phyloP scores from a whole-genome alignment of 2,797 vertebrate genomes.

The Sphaeramia orbicularis region DNA sequence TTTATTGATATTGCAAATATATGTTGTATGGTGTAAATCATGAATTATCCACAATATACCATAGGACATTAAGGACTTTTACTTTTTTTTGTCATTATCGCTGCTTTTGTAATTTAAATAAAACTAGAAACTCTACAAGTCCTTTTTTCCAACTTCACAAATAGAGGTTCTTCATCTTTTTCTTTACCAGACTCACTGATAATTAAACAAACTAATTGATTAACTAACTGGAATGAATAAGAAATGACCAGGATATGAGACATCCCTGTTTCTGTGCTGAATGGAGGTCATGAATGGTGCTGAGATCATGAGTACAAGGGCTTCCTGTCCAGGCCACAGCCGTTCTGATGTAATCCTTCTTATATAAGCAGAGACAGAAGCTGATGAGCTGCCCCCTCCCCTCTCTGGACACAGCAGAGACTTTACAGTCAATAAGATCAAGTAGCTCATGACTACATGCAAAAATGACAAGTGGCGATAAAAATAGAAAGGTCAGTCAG shows the following conservation, averaged over 20 bases:
- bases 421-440: constrained; percentile 66
- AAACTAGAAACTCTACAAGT: no score
- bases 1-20: no score
- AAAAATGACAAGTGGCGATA: constrained; percentile 38
- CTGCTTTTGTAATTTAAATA: no score
- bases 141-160: no score
- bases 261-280: constrained; percentile 14
- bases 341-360: constrained; percentile 78
- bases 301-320: constrained; percentile 55
- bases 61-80: no score
- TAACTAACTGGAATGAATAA: background rate
- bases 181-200: no score
- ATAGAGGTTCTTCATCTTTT: no score
- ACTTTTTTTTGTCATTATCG: no score
- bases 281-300: constrained; percentile 34
- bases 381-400: constrained; percentile 61
- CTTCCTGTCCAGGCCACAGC: constrained; percentile 60
- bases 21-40: no score
- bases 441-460: constrained; percentile 25
- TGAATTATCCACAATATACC: no score
- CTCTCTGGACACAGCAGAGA: constrained; percentile 50
- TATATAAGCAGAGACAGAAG: constrained; percentile 74
- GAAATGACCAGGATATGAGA: constrained; percentile 1
- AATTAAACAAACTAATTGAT: background rate
- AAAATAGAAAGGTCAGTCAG: constrained; percentile 40